Base-by-base conservation (phyloP, 2,113 vertebrate genomes). In the Calypte anna region DNA sequence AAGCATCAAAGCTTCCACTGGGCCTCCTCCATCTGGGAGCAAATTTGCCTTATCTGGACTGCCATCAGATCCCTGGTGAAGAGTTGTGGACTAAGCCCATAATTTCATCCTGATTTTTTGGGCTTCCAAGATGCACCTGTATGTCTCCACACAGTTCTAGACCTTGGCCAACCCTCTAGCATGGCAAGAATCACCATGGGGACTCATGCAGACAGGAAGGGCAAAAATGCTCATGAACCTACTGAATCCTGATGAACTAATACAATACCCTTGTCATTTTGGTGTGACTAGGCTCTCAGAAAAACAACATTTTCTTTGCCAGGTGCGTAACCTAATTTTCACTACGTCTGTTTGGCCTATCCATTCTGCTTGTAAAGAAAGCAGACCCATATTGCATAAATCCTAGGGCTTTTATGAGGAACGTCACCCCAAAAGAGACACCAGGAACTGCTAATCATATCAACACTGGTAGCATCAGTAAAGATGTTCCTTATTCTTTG, bases 361-460 rank as follows among this genome's bases (percentile, higher is more conserved):
- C 9, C 31, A 66, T 30, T 22, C 21, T 25, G 24, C 63, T 70
- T 69, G 44, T 58, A 70, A 50, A 55, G 51, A 82, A 74, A 93
- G 61, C 73, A 79, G 50, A 86, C 14, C 24, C 25, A 61, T 15
- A 55, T 21, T 81, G 46, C 50, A 43, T 33, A 82, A 82, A 78
- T 86, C 64, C 72, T 94, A 44, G 55, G 59, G 30, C 58, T 77
- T 88, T 74, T 43, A 51, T 25, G 64, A 63, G 46, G 40, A 81
- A 67, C 36, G 28, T 57, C 50, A 81, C 33, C 66, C 72, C 62
- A 74, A 31, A 0, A 83, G 58, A 90, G 69, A 61, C 10, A 6
- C 86, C 67, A 74, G 70, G 77, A 96, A 96, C 83, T 81, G 54
- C 72, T 90, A 78, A 74, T 86, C 24, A 58, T 28, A 91, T 31